These are phyloP conservation scores for Linepithema humile DNA, from an alignment of 1,140 invertebrate genomes.

Conservation along the genomic window DNA sequence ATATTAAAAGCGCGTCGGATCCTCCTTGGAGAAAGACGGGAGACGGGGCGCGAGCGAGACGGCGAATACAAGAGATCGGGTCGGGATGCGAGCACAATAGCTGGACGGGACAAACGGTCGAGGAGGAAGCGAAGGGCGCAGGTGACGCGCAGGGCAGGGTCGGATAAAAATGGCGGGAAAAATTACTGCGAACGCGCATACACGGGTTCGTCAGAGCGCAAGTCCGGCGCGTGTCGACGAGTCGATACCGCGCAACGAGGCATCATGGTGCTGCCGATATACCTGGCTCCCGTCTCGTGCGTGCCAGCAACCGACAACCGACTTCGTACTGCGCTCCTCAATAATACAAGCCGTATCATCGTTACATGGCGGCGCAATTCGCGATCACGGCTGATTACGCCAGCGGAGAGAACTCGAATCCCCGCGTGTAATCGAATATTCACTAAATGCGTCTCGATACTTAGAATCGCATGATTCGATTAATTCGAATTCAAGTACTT, in stretches of 20 bases:
- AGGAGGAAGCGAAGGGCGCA: constrained; percentile 19
- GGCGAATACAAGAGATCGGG: background rate
- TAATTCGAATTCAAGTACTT: constrained; percentile 30
- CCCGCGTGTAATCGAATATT: background rate
- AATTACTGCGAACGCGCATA: constrained; percentile 34
- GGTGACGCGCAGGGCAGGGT: constrained; percentile 23
- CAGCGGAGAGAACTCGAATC: background rate
- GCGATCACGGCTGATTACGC: background rate
- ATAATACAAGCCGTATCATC: constrained; percentile 43
- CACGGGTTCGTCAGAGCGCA: constrained; percentile 50
- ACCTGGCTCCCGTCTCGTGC: background rate
- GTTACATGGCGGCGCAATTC: constrained; percentile 1
- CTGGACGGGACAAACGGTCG: background rate
- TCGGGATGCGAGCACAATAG: background rate
- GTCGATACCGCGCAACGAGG: constrained; percentile 65
- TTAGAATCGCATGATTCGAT: constrained; percentile 28
- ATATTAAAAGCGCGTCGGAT: constrained; percentile 13
- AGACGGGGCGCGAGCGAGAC: constrained; percentile 20
- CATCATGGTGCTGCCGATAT: constrained; percentile 30
- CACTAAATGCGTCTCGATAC: constrained; percentile 12
- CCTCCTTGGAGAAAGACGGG: background rate
- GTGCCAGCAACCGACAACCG: constrained; percentile 28
- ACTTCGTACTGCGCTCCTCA: constrained; percentile 42
- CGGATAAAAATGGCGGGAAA: constrained; percentile 73
- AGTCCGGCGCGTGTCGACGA: constrained; percentile 48